phyloP scores from a whole-genome alignment of 2,797 vertebrate genomes.

The Salmo trutta region DNA sequence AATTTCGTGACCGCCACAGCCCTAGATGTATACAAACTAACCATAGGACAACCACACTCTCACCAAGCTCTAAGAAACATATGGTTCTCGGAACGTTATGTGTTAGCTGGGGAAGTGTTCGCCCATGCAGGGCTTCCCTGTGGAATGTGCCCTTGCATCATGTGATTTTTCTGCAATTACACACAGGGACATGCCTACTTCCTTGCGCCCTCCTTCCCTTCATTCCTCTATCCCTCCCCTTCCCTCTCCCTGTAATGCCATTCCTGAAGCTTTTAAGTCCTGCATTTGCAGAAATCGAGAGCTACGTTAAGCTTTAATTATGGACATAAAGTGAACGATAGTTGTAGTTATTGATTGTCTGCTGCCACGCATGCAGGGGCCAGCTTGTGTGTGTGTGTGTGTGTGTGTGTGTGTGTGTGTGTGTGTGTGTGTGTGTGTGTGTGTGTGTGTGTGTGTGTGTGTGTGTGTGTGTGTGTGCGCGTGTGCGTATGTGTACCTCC shows the following conservation, averaged over 20 bases:
- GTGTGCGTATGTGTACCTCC: not conserved
- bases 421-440: not conserved
- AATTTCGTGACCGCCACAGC: no score
- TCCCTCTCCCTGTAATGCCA: not conserved
- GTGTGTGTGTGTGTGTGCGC: not conserved
- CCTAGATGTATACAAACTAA: no score
- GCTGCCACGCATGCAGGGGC: constrained; percentile 5
- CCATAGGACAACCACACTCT: no score
- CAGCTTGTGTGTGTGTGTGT: not conserved
- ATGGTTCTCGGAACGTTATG: no score
- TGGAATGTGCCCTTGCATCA: constrained; percentile 11
- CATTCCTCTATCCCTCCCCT: constrained; percentile 12
- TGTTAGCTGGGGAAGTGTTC: not conserved
- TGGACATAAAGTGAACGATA: constrained; percentile 49
- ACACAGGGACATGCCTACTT: not conserved
- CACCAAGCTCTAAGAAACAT: no score
- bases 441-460: constrained; percentile 2
- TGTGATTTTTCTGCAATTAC: not conserved
- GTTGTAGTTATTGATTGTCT: constrained; percentile 43
- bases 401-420: constrained; percentile 5
- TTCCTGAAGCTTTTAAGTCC: constrained; percentile 22
- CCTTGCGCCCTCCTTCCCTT: no score
- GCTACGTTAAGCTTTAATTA: constrained; percentile 61
- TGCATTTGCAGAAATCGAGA: constrained; percentile 44
- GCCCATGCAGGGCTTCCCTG: constrained; percentile 16